These are phyloP conservation scores for Cacoxenus indagator DNA, from an alignment of 2,888 invertebrate genomes.

Conservation along the genomic window DNA sequence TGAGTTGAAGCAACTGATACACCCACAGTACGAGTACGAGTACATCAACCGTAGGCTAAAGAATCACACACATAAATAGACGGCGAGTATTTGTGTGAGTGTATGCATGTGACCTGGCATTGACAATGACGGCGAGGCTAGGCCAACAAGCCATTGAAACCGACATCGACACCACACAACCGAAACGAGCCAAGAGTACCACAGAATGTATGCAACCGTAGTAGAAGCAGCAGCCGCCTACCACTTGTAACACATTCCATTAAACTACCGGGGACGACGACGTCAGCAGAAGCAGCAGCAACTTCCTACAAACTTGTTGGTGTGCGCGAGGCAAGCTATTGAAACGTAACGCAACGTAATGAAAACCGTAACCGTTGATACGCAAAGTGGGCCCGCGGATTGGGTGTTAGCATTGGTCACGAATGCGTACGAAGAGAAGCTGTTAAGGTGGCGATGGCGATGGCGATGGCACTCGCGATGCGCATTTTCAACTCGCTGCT, in stretches of 20 bases:
- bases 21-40: not conserved
- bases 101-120: constrained; percentile 29
- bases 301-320: no score
- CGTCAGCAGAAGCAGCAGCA: no score
- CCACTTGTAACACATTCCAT: constrained; percentile 17
- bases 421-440: not conserved
- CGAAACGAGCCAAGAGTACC: not conserved
- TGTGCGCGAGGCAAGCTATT: no score
- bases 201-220: no score
- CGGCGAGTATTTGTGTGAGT: not conserved
- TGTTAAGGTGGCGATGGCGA: not conserved
- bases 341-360: no score
- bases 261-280: not conserved
- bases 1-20: not conserved
- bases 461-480: not conserved
- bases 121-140: constrained; percentile 28
- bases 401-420: no score
- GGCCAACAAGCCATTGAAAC: no score
- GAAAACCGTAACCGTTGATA: no score
- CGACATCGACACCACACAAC: constrained; percentile 3
- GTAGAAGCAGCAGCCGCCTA: not conserved
- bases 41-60: not conserved
- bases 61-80: not conserved
- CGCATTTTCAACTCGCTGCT: not conserved
- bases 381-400: no score